Base-by-base conservation (phyloP, 1,140 invertebrate species). In the Papilio polytes region DNA sequence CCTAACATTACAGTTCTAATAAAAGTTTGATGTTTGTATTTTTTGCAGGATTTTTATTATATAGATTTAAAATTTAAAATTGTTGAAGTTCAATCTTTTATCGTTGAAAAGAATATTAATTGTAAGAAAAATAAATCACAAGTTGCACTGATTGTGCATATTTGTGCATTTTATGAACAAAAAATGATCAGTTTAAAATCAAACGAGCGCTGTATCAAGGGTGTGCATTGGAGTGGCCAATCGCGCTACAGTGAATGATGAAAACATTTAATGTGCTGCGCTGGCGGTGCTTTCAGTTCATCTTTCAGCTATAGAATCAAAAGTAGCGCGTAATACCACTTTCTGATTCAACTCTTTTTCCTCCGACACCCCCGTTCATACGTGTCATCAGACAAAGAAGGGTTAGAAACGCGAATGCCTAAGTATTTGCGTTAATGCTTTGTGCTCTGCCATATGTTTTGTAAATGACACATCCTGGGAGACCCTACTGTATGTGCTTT, bases 311-410 rank as follows among this genome's bases (percentile, higher is more conserved):
- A 36, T 63, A 20, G 77, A 63, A 78, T 78, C 56, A 78, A 78
- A 78, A 63, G 77, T 78, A n/a, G 22, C 77, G 77, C 77, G 63
- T 78, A 78, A 78, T 78, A 20, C 77, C 77, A 78, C 77, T 78
- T 78, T 78, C 77, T 78, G 56, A 78, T 78, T 78, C 77, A 78
- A 66, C 77, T 78, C 77, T 78, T 78, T 78, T 63, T 78, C 77
- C 77, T 78, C 56, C 66, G 77, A 78, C 56, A 66, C 77, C 41
- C 36, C 74, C 20, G 77, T 78, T 78, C 77, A 66, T 78, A 78
- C 77, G 77, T 78, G 77, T 78, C 36, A 78, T 66, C 77, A 78
- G 77, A 78, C 77, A 78, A 78, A 78, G 77, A 78, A 78, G 77
- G 77, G 77, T 78, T 78, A 78, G 77, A 78, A 78, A 78, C 22